Evolutionary conservation across 2,888 invertebrate species (phyloP).

Genomic region (Oeneis ivallda): DNA sequence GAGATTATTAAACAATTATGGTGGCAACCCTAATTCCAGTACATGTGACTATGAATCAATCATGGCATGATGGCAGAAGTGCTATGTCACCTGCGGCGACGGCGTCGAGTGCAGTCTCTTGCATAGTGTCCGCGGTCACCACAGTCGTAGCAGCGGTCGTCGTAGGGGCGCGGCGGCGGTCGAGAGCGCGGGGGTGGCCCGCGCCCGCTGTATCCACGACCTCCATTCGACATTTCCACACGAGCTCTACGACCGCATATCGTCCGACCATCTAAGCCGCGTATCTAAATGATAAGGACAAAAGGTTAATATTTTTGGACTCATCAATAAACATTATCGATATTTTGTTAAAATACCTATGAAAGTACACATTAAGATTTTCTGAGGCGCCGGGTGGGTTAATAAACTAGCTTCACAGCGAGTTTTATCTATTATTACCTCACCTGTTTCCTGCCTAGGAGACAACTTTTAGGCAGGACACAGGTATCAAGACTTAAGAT

Average conservation of each 20-base stretch:
- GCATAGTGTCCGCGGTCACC: slow-evolving; percentile 97
- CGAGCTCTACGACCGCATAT: slow-evolving; percentile 94
- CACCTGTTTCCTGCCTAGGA: too few species aligned
- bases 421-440: too few species aligned
- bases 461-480: too few species aligned
- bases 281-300: slow-evolving; percentile 52
- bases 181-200: slow-evolving; percentile 58
- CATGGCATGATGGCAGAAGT: neutral
- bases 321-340: neutral
- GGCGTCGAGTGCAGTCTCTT: slow-evolving; percentile 91
- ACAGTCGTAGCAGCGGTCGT: slow-evolving; percentile 97
- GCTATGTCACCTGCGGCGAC: slow-evolving; percentile 77
- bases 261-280: slow-evolving; percentile 88
- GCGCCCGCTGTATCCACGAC: slow-evolving; percentile 18
- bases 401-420: too few species aligned
- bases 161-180: slow-evolving; percentile 90
- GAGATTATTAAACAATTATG: neutral
- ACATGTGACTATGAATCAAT: neutral
- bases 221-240: slow-evolving; percentile 96
- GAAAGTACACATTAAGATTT: too few species aligned
- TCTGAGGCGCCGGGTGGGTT: too few species aligned
- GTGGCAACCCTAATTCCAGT: slow-evolving; percentile 18
- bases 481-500: too few species aligned
- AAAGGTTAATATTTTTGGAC: neutral
- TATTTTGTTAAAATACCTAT: too few species aligned